Conservation (phyloP, 2,113 vertebrate genomes). For the Trematocara stigmaticum region DNA sequence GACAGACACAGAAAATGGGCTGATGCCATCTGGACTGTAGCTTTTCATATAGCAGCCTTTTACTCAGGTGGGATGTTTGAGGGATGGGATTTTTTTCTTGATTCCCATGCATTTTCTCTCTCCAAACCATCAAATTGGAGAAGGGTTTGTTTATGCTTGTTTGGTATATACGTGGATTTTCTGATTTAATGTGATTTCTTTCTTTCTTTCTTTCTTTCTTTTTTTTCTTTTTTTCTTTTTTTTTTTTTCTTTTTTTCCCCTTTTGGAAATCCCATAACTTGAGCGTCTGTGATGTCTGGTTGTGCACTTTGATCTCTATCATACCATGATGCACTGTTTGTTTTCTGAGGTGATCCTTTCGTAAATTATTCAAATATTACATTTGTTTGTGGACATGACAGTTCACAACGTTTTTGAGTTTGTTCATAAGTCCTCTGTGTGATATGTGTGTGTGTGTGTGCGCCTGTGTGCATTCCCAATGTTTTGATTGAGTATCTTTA, state of each 20-base stretch:
- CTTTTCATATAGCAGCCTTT: conserved; percentile 28
- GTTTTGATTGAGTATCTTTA: background rate
- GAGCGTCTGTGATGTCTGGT: conserved; percentile 16
- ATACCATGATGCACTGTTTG: background rate
- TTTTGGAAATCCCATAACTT: background rate
- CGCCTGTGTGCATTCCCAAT: background rate
- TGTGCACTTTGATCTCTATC: conserved; percentile 40
- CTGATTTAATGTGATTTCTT: conserved; percentile 12
- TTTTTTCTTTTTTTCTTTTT: too few relatives aligned
- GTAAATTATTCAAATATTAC: conserved; percentile 33
- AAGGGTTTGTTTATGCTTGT: background rate
- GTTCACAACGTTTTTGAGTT: background rate
- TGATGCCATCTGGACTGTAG: conserved; percentile 13
- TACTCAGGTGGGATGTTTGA: background rate
- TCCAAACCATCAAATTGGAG: background rate
- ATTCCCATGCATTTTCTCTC: background rate
- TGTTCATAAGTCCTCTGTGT: background rate
- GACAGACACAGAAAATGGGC: background rate
- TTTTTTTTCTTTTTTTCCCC: background rate
- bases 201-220: background rate
- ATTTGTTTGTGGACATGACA: background rate
- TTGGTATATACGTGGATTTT: background rate
- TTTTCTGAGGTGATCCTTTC: background rate
- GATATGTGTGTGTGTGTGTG: background rate
- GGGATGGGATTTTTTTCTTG: conserved; percentile 1